Base-by-base conservation (phyloP, 30 jellyfish, hydroid and myxozoan genomes). In the Euphysa ruthae region DNA sequence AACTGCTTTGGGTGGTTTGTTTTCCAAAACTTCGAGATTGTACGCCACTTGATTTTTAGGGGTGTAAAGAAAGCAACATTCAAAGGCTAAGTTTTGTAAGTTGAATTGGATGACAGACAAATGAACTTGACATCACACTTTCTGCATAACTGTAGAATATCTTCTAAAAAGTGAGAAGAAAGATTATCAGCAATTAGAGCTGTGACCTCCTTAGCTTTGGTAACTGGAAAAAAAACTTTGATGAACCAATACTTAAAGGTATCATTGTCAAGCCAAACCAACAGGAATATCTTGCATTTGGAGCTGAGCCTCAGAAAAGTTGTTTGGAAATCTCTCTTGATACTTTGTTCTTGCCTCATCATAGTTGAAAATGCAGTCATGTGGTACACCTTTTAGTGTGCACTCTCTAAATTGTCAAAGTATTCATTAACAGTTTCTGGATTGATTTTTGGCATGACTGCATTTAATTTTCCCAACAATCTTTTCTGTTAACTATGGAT, bases 301-400 rank as follows among this genome's bases (percentile, higher is more conserved):
- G 12, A 8, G 65, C 65, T 10, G 14, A 10, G 14, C 65, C 65
- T 10, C 38, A 52, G 20, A 52, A 52, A 13, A 52, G 10, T 13
- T 10, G 20, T 52, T 21, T 12, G 20, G 13, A 52, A 52, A 13
- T 19, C 35, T n/a, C 35, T 52, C 65, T 8, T 13, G 65, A 52
- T 52, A 52, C 65, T 52, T 52, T 8, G 65, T 8, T 10, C 65
- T 52, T 10, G 65, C 20, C 35, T 52, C 65, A 19, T 52, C 65
- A 52, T 52, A 52, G 65, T 52, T 52, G 34, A 13, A 52, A 38
- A 38, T 38, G n/a, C n/a, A n/a, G n/a, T n/a, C n/a, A n/a, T n/a
- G n/a, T n/a, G n/a, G n/a, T n/a, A n/a, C n/a, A n/a, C n/a, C n/a
- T n/a, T n/a, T n/a, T n/a, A n/a, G n/a, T n/a, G n/a, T n/a, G n/a